Evolutionary conservation across 1,140 invertebrate species (phyloP), one percentile per base, ranked within the genome.

Genomic region (Conus betulinus): DNA sequence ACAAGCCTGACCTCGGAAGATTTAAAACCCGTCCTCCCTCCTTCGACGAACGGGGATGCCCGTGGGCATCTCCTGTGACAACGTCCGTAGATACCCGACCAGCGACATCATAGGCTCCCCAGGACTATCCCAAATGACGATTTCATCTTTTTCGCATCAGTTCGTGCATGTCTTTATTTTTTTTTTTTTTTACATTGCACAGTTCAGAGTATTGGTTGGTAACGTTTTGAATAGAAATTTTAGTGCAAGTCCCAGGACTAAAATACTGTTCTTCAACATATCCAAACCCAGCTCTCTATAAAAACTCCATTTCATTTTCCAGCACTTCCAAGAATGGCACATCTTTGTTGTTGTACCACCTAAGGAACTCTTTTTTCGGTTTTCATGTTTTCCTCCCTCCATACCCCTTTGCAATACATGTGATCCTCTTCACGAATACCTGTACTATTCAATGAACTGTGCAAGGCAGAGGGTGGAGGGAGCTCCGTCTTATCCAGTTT

Each of bases 321-420:
- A 92, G 78, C 17, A 89, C 91, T 15, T 67, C 11, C 23, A 92
- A 83, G 55, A 92, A 90, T 11, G 89, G 87, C 53, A 82, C 79
- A 20, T 92, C 88, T 84, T 85, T 74, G 82, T 89, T 87, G 78
- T 91, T 92, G 85, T 90, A 92, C 87, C 89, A 92, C n/a, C 87
- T 60, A 5, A 92, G 74, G 76, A 92, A 91, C 60, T 92, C 89
- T 60, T 71, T 15, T 53, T 91, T 55, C 2, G 83, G n/a, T 84
- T 23, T 17, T 83, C 92, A 92, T 91, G 20, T 87, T 63, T 5
- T 88, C 39, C 8, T 90, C 81, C 25, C 63, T 53, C 92, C 91
- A 92, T 15, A 91, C 76, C n/a, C 57, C 27, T 71, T 90, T 51
- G 74, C 88, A 90, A 51, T 63, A 87, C 3, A 25, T 17, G 57